These are phyloP conservation scores for Azemiops feae DNA, from an alignment of 2,113 vertebrate genomes.

Conservation along the genomic window DNA sequence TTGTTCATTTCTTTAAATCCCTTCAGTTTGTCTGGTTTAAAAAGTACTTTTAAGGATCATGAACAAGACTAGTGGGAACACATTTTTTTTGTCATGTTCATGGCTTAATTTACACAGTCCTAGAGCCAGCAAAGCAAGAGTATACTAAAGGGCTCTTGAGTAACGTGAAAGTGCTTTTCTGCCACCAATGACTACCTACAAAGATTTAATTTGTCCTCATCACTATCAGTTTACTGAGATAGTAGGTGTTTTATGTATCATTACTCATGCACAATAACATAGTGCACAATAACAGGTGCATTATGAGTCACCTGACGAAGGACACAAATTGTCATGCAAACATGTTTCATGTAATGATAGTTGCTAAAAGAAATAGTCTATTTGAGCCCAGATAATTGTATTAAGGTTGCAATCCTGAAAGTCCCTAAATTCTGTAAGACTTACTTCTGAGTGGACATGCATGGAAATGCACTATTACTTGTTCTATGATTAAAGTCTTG, in stretches of 20 bases:
- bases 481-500: not conserved
- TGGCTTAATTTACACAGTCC: slow-evolving; percentile 4
- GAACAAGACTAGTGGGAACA: slow-evolving; percentile 18
- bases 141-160: not conserved
- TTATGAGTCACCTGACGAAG: not conserved
- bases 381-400: not conserved
- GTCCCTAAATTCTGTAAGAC: not conserved
- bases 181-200: not conserved
- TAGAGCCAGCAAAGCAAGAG: not conserved
- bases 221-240: not conserved
- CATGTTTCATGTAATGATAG: not conserved
- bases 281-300: not conserved
- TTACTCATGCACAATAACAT: not conserved
- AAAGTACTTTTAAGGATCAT: slow-evolving; percentile 33
- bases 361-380: not conserved
- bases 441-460: not conserved
- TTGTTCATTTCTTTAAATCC: slow-evolving; percentile 41
- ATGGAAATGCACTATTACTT: not conserved
- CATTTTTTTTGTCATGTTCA: slow-evolving; percentile 18
- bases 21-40: slow-evolving; percentile 52
- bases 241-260: not conserved
- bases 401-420: not conserved
- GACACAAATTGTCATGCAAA: not conserved
- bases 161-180: not conserved
- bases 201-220: not conserved